A percentile compares a stretch with the other conserved stretches of the same genome.
phyloP scores from a whole-genome alignment of 1,140 invertebrate species.

The Spodoptera frugiperda region DNA sequence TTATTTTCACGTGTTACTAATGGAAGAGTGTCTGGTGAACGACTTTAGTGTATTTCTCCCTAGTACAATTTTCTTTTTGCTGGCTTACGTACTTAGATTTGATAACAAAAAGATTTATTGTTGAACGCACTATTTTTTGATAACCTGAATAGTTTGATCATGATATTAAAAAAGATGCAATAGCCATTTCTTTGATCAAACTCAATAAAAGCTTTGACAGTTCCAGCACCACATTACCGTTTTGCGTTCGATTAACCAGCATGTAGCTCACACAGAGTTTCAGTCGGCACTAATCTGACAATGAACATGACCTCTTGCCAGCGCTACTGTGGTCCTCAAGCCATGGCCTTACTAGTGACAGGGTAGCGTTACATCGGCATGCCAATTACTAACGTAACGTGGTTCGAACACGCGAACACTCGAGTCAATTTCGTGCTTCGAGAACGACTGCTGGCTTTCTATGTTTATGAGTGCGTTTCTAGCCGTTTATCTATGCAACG shows the following conservation, averaged over 20 bases:
- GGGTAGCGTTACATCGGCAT: constrained; percentile 55
- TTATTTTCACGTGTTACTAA: no score
- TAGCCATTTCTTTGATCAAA: no score
- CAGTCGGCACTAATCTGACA: constrained; percentile 24
- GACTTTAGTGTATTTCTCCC: no score
- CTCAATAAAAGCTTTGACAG: no score
- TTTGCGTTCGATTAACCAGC: background rate
- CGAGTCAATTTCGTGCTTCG: constrained; percentile 74
- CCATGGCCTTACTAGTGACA: constrained; percentile 34
- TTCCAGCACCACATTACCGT: background rate
- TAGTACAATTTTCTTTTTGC: no score
- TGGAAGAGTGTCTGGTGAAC: no score
- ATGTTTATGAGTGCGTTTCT: constrained; percentile 70
- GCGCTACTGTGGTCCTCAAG: constrained; percentile 19
- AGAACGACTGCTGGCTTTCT: constrained; percentile 62
- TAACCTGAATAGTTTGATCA: no score
- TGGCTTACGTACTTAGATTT: no score
- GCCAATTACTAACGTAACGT: constrained; percentile 80
- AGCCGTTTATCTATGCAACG: constrained; percentile 78
- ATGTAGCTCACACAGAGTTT: constrained; percentile 16
- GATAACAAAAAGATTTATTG: no score
- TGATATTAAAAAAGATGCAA: no score
- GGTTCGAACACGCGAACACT: constrained; percentile 71
- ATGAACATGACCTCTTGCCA: constrained; percentile 25
- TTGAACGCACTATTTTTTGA: no score